Conservation (phyloP, 2,113 vertebrate genomes). For the Lynx canadensis region DNA sequence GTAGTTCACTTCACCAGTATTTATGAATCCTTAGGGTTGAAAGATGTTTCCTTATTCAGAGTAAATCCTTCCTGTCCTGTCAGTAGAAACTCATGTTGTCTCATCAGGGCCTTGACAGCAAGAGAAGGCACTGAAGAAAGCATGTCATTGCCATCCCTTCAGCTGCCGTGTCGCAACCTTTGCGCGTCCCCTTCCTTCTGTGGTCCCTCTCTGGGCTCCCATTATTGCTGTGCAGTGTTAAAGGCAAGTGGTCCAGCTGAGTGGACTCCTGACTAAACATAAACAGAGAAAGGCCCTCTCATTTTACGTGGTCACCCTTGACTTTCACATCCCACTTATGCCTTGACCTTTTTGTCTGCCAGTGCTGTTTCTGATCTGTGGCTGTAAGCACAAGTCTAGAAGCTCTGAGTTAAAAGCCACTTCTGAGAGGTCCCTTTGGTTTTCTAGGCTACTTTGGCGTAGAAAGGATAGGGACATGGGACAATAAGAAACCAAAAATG, state of each 20-base stretch:
- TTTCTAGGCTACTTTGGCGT: background rate
- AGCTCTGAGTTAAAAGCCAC: background rate
- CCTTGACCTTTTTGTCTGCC: background rate
- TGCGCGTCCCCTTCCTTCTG: background rate
- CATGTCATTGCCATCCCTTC: background rate
- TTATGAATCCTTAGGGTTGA: background rate
- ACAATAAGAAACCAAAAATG: background rate
- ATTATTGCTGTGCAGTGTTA: background rate
- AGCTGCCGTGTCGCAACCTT: background rate
- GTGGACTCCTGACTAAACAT: background rate
- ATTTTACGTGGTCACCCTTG: background rate
- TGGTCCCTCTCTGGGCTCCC: background rate
- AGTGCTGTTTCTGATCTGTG: background rate
- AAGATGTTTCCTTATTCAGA: background rate
- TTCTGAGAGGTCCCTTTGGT: background rate
- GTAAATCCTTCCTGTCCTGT: background rate
- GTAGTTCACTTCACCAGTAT: background rate
- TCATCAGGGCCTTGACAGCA: background rate
- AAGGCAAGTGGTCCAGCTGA: background rate
- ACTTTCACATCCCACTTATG: background rate
- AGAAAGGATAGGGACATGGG: background rate
- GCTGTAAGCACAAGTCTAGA: conserved; percentile 16
- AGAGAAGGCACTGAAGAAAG: background rate
- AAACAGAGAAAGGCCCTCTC: background rate
- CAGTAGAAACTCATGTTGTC: background rate